Evolutionary conservation across 2,797 vertebrate species (phyloP).

Genomic region (Naso thynnoides): DNA sequence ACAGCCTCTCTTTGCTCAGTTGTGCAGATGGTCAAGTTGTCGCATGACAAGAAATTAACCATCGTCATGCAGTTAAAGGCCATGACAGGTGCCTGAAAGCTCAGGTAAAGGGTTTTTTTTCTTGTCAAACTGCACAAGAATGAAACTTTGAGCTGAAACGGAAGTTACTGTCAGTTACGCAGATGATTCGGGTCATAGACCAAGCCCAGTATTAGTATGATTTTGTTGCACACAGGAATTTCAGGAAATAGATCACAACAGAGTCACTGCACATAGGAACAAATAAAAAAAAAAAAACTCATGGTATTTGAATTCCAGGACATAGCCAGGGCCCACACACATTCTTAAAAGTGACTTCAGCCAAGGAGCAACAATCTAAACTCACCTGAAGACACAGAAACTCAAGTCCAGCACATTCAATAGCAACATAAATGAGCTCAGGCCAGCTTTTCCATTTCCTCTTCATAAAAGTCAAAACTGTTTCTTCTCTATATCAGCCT

Average conservation of each 20-base stretch:
- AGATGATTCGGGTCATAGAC: slow-evolving; percentile 16
- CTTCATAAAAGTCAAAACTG: not conserved
- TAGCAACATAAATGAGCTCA: slow-evolving; percentile 41
- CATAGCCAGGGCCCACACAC: slow-evolving; percentile 42
- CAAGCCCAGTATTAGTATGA: not conserved
- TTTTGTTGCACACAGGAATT: slow-evolving; percentile 12
- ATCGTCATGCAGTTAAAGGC: not conserved
- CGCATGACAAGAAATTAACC: not conserved
- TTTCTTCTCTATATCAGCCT: not conserved
- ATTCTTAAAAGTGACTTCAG: not conserved
- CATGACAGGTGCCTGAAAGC: not conserved
- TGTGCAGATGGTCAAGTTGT: not conserved
- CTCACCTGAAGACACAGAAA: slow-evolving; percentile 5
- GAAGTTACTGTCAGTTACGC: not conserved
- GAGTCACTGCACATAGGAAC: slow-evolving; percentile 33
- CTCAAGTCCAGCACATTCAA: slow-evolving; percentile 71
- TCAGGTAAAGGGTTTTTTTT: not conserved
- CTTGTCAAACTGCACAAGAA: not conserved
- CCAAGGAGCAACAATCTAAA: not conserved
- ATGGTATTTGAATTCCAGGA: slow-evolving; percentile 24
- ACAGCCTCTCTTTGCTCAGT: not conserved
- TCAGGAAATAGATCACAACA: slow-evolving; percentile 34
- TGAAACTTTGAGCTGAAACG: not conserved
- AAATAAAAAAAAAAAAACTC: not conserved
- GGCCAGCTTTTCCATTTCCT: slow-evolving; percentile 14